phyloP scores from a whole-genome alignment of 2,888 invertebrate genomes.

The Physocephala rufipes region DNA sequence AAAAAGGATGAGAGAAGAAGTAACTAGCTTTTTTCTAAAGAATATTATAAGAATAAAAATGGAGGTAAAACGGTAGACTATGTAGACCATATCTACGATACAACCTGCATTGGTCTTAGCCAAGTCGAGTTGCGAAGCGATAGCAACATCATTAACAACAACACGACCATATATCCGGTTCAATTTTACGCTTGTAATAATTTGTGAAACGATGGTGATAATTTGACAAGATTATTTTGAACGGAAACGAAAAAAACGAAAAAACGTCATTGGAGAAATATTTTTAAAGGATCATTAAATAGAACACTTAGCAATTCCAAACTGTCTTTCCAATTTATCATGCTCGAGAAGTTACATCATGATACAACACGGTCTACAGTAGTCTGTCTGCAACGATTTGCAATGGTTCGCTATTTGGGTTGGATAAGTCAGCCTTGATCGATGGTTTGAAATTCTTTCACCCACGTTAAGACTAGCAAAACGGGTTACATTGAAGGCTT shows the following conservation, averaged over 20 bases:
- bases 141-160: not conserved
- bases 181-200: slow-evolving; percentile 28
- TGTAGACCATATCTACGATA: not conserved
- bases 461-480: not conserved
- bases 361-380: too few species aligned
- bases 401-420: too few species aligned
- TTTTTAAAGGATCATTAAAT: slow-evolving; percentile 58
- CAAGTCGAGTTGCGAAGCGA: not conserved
- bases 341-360: slow-evolving; percentile 34
- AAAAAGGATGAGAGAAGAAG: too few species aligned
- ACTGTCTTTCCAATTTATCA: slow-evolving; percentile 53
- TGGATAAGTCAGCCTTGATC: slow-evolving; percentile 6
- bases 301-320: slow-evolving; percentile 51
- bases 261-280: slow-evolving; percentile 49
- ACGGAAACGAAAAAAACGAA: slow-evolving; percentile 27
- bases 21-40: too few species aligned
- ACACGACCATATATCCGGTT: slow-evolving; percentile 19
- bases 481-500: too few species aligned
- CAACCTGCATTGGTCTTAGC: not conserved
- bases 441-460: not conserved
- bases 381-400: slow-evolving; percentile 16
- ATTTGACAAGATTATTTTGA: slow-evolving; percentile 17
- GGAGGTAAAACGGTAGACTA: not conserved
- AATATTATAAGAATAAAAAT: too few species aligned
- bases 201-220: slow-evolving; percentile 13